Evolutionary conservation across 2,797 vertebrate species (phyloP), one percentile per base, ranked within the genome.

Genomic region (Myotis pilosus): DNA sequence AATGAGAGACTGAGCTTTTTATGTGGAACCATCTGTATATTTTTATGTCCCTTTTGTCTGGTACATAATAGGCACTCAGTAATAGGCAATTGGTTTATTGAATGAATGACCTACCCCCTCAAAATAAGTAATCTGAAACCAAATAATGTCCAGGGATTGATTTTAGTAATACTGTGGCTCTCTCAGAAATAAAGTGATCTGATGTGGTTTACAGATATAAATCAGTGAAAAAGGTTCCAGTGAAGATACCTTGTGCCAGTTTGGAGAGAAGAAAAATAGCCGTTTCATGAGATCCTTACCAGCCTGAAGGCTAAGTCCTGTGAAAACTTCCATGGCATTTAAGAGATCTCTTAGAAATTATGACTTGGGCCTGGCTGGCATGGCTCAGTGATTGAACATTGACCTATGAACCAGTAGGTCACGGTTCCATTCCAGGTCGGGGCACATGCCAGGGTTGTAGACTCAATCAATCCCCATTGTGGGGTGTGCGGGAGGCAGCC

Each of bases 271-370:
- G 57, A 81, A 71, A 17, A 38, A 44, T 53, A 49, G n/a, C n/a
- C 16, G 22, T 82, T 75, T 66, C 47, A 75, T 71, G 60, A 84
- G 44, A 89, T 47, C 15, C 55, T 86, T 71, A 49, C 49, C 3
- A 44, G 44, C 47, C n/a, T 79, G 55, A 78, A 64, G 33, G 25
- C 44, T 71, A 23, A 41, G 47, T 79, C 38, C n/a, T 62, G 2
- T 28, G 68, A 81, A 47, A 78, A 79, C 23, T 25, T 62, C 47
- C 53, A 20, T 16, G 64, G 6, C 28, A 7, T 71, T 79, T 69
- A 41, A 93, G 71, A 96, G 55, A 17, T 49, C 76, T 83, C n/a
- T 75, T 13, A 94, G 64, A 89, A 86, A 60, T 49, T 68, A 74
- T 30, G 60, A 81, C 68, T 88, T 62, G 60, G 13, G 28, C 60